A percentile compares a stretch with the other conserved stretches of the same genome.
Conservation (phyloP, 2,113 vertebrate species). For the Guaruba guarouba region DNA sequence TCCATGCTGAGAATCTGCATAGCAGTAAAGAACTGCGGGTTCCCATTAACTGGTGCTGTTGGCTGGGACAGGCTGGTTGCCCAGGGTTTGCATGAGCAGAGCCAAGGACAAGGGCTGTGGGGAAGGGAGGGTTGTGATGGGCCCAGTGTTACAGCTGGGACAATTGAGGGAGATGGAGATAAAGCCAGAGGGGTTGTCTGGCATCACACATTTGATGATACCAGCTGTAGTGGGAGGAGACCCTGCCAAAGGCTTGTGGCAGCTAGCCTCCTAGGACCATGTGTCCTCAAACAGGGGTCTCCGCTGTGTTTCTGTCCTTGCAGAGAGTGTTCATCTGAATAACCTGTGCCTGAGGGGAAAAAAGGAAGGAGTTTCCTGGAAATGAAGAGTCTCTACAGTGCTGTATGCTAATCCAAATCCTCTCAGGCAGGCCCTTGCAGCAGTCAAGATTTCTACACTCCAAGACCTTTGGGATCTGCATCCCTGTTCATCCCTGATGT, state of each 20-base stretch:
- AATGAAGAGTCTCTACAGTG: neutral
- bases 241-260: neutral
- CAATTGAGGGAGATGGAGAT: neutral
- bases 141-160: neutral
- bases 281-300: neutral
- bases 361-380: neutral
- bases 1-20: neutral
- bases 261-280: neutral
- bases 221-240: neutral
- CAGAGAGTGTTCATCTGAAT: neutral
- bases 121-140: neutral
- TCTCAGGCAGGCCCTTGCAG: neutral
- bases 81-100: neutral
- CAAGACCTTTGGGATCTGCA: neutral
- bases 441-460: neutral
- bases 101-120: neutral
- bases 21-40: neutral
- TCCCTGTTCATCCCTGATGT: neutral
- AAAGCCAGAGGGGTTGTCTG: neutral
- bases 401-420: neutral
- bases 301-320: neutral
- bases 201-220: neutral
- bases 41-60: fast-evolving
- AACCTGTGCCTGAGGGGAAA: neutral
- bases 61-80: neutral